Conservation (phyloP, 1,140 invertebrate genomes). For the Brachionus rubens region DNA sequence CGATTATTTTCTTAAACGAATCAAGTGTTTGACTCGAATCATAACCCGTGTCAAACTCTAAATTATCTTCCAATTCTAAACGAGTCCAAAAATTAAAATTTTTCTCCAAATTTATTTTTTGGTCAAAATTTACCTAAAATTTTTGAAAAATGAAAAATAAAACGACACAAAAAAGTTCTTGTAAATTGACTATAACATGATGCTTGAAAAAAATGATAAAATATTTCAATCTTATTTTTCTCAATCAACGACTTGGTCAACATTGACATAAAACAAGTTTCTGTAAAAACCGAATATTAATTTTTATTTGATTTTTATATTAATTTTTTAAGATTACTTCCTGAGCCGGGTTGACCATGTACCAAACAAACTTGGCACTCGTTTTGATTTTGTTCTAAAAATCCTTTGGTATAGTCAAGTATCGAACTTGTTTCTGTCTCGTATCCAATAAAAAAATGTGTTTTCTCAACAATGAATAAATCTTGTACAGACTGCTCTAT, state of each 20-base stretch:
- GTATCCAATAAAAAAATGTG: constrained; percentile 51
- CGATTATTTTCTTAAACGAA: neutral
- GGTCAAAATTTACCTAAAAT: neutral
- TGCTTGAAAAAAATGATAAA: constrained; percentile 2
- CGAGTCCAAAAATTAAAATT: neutral
- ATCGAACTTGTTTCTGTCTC: constrained; percentile 49
- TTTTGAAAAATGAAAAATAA: constrained; percentile 14
- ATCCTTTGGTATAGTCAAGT: constrained; percentile 49
- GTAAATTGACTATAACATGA: neutral
- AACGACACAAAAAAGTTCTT: neutral
- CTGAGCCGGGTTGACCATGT: neutral
- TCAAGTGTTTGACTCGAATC: neutral
- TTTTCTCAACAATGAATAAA: constrained; percentile 50
- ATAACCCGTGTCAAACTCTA: neutral
- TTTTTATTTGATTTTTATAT: neutral
- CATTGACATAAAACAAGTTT: constrained; percentile 9
- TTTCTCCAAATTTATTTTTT: neutral
- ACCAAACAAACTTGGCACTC: neutral
- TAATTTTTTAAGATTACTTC: constrained; percentile 6
- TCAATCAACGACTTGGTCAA: neutral
- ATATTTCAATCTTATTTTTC: neutral
- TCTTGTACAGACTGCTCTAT: constrained; percentile 50
- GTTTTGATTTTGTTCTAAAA: too few relatives aligned
- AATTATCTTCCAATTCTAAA: neutral
- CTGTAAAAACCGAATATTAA: neutral